Percentiles rank a stretch among this genome's conserved stretches.
These are phyloP conservation scores for Leucopternis melanops DNA, from an alignment of 2,113 vertebrate species.

Conservation along the genomic window DNA sequence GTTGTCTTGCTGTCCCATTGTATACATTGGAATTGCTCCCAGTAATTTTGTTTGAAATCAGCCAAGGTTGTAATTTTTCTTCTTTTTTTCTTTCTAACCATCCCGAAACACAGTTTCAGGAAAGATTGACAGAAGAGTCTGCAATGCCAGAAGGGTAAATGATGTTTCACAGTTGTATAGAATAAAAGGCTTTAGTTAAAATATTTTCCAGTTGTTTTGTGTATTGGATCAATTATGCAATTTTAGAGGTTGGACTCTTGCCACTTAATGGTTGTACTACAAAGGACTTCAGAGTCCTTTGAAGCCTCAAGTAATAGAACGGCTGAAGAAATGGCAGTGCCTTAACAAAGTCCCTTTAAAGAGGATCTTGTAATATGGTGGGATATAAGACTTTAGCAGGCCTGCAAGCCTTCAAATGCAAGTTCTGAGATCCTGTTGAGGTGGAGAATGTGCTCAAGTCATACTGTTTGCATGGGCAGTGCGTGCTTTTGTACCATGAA, in stretches of 20 bases:
- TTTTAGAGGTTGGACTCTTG: not conserved
- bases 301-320: not conserved
- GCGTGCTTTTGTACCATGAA: not conserved
- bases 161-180: conserved; percentile 74
- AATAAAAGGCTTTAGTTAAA: conserved; percentile 81
- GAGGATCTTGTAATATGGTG: not conserved
- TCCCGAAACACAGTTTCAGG: conserved; percentile 44
- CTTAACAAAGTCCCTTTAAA: not conserved
- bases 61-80: conserved; percentile 33
- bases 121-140: conserved; percentile 61
- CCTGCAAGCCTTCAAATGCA: not conserved
- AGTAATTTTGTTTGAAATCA: not conserved
- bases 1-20: not conserved
- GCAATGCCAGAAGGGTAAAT: conserved; percentile 69
- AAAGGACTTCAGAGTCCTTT: not conserved
- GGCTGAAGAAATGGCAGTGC: not conserved
- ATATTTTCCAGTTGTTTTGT: conserved; percentile 8
- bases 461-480: rapidly evolving
- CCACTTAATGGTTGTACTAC: not conserved
- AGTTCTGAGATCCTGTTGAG: not conserved
- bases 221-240: not conserved
- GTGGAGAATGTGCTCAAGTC: not conserved
- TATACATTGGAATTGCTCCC: not conserved
- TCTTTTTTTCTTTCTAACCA: not conserved
- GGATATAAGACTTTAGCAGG: not conserved